Base-by-base conservation (phyloP, 2,113 vertebrate genomes). In the Cichladusa arquata region DNA sequence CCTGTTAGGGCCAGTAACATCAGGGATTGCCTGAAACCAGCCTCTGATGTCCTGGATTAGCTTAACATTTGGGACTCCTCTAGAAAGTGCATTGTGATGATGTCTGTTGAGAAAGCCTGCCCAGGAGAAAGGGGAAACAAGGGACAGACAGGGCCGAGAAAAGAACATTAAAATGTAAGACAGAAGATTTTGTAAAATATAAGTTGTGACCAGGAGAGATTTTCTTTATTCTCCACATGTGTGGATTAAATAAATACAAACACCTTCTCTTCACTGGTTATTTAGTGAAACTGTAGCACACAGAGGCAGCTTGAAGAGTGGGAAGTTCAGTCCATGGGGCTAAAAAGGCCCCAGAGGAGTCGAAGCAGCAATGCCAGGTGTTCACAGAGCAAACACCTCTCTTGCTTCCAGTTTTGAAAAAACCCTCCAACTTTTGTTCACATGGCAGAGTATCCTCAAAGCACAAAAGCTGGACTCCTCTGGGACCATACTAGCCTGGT, bases 41-140 rank as follows among this genome's bases (percentile, higher is more conserved):
- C 17, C n/a, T 81, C 81, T 58, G 31, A 80, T 19, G n/a, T 57
- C 25, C 36, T 78, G 50, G 40, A 66, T 29, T 24, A 57, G 5
- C 11, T 64, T 72, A 12, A n/a, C 4, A 25, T 42, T 25, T 67
- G 8, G 13, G 19, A 72, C 28, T 42, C 7, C 42, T 72, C 45
- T 33, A 22, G 24, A 34, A 90, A 33, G 12, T 10, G 19, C 1
- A 2, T 29, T 33, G 2, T 0, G 0, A 17, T 62, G 19, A 74
- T 6, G 11, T 19, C 33, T 44, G 19, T 18, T 60, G 31, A 64
- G 56, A 76, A 69, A 6, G 20, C 31, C 16, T 31, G 12, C 44
- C 28, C 14, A 25, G 40, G 50, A 81, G 25, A 26, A 69, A 48
- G 8, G 6, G 29, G 13, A 33, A 64, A 58, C 2, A 42, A 65